These are phyloP conservation scores for Drosophila orosa DNA, from an alignment of 1,140 invertebrate species.

Conservation along the genomic window DNA sequence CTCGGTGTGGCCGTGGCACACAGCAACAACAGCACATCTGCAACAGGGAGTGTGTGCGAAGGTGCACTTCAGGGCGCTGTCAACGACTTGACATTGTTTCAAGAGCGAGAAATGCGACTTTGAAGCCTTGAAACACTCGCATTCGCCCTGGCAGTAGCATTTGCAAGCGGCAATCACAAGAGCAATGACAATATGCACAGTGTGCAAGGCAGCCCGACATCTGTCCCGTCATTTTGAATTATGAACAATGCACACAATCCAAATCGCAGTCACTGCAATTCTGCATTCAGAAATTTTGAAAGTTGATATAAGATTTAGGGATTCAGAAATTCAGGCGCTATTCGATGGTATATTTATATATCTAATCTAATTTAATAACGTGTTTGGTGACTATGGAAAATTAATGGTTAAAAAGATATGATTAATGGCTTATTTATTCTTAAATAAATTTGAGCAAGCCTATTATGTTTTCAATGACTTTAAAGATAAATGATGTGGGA, in stretches of 20 bases:
- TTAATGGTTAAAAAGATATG: background rate
- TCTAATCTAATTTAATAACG: background rate
- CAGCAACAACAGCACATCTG: constrained; percentile 9
- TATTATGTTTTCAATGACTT: background rate
- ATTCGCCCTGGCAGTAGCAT: constrained; percentile 35
- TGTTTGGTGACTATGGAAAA: background rate
- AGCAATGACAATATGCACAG: constrained; percentile 44
- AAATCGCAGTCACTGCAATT: background rate
- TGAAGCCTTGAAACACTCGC: constrained; percentile 54
- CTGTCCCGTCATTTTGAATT: constrained; percentile 12
- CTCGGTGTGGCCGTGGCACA: constrained; percentile 49
- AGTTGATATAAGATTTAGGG: background rate
- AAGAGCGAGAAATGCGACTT: constrained; percentile 70
- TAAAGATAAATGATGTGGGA: background rate
- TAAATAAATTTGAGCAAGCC: background rate
- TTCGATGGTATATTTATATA: background rate
- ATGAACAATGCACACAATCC: constrained; percentile 2
- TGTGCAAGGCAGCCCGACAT: constrained; percentile 16
- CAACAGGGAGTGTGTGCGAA: constrained; percentile 26
- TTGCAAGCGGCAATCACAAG: constrained; percentile 31
- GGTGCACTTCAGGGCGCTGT: constrained; percentile 65
- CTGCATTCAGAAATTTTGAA: background rate
- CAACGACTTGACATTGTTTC: constrained; percentile 79
- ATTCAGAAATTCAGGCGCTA: no score
- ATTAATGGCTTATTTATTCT: background rate